Evolutionary conservation across 2,888 invertebrate species (phyloP).

Genomic region (Onchidella celtica): DNA sequence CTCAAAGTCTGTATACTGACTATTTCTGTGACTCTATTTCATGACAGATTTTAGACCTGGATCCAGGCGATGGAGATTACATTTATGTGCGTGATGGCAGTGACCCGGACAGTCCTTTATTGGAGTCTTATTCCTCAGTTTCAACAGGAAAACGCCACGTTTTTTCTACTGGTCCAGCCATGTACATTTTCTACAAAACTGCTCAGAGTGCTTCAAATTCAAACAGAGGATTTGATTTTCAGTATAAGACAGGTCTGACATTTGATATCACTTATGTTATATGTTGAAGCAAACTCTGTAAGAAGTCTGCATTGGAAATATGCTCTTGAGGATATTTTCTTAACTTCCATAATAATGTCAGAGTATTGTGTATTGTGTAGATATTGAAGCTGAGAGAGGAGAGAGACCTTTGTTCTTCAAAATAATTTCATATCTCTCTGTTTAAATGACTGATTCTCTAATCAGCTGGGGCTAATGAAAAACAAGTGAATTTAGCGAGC

Average conservation of each 20-base stretch:
- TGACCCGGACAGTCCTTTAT: conserved; percentile 39
- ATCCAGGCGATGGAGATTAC: conserved; percentile 50
- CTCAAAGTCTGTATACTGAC: not conserved
- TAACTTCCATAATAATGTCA: too few species aligned
- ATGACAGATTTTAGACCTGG: conserved; percentile 48
- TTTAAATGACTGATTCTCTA: too few species aligned
- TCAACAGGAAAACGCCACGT: conserved; percentile 23
- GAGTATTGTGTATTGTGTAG: too few species aligned
- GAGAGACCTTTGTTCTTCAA: too few species aligned
- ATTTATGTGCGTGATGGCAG: conserved; percentile 53
- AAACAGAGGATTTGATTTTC: conserved; percentile 50
- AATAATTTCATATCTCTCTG: too few species aligned
- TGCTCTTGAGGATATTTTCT: too few species aligned
- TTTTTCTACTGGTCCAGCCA: conserved; percentile 49
- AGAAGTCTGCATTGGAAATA: too few species aligned
- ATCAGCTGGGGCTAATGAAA: too few species aligned
- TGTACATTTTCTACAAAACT: conserved; percentile 51
- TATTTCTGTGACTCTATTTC: not conserved
- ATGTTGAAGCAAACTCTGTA: not conserved
- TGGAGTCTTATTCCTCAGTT: conserved; percentile 38
- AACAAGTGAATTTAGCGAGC: too few species aligned
- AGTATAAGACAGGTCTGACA: conserved; percentile 36
- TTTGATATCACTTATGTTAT: not conserved
- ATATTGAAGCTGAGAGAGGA: too few species aligned
- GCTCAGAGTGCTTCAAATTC: not conserved